Conservation (phyloP, 1,140 invertebrate genomes). For the Scaptomyza montana region DNA sequence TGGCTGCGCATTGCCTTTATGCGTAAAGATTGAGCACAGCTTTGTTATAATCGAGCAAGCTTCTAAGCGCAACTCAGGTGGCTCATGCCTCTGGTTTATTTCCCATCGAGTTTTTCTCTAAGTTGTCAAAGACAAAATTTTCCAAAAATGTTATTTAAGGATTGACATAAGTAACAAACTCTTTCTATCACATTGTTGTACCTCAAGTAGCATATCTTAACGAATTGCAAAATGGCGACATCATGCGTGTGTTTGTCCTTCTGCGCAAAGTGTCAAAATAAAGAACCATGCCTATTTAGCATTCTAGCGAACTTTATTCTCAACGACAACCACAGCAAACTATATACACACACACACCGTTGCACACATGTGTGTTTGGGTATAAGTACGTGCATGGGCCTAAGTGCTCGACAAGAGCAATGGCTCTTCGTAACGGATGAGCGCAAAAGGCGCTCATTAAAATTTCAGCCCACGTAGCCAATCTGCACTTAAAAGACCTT, state of each 20-base stretch:
- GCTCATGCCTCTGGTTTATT: not conserved
- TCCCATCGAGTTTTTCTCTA: not conserved
- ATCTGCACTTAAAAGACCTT: slow-evolving; percentile 78
- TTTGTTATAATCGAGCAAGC: slow-evolving; percentile 55
- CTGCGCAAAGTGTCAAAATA: slow-evolving; percentile 50
- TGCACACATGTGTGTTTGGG: slow-evolving; percentile 4
- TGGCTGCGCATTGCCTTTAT: slow-evolving; percentile 19
- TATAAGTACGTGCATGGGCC: slow-evolving; percentile 40
- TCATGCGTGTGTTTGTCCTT: slow-evolving; percentile 19
- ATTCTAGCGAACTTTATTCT: slow-evolving; percentile 65
- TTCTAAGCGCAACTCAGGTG: slow-evolving; percentile 29
- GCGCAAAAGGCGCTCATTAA: slow-evolving; percentile 60
- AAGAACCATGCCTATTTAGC: slow-evolving; percentile 54
- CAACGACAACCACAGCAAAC: slow-evolving; percentile 32
- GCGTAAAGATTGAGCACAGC: slow-evolving; percentile 51
- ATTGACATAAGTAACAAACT: slow-evolving; percentile 65
- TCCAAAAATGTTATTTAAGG: not conserved
- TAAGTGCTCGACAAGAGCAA: slow-evolving; percentile 44
- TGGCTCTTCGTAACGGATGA: slow-evolving; percentile 46
- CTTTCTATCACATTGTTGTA: slow-evolving; percentile 54
- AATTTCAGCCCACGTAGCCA: slow-evolving; percentile 77
- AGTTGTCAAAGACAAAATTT: no score
- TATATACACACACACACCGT: not conserved
- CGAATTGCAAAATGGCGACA: not conserved
- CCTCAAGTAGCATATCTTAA: slow-evolving; percentile 18